These are phyloP conservation scores for Alviniconcha strummeri DNA, from an alignment of 2,888 invertebrate species.

Conservation along the genomic window DNA sequence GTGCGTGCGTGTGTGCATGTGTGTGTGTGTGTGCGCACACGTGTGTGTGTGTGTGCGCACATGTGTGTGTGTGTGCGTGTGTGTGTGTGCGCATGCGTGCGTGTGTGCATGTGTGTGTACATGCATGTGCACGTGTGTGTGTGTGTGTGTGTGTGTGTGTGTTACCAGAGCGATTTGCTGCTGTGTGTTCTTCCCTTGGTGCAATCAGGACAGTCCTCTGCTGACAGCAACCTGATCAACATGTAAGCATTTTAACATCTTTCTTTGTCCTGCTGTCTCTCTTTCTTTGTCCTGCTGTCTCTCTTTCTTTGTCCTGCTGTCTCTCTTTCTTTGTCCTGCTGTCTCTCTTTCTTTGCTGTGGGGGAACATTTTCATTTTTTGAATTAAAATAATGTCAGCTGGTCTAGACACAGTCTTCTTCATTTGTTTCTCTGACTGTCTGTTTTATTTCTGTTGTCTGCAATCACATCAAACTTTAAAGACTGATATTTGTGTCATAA, in stretches of 20 bases:
- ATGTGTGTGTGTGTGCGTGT: not conserved
- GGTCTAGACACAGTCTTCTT: too few species aligned
- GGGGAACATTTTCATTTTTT: too few species aligned
- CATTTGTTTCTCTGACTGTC: too few species aligned
- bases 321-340: not conserved
- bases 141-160: conserved; percentile 16
- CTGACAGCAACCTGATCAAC: conserved; percentile 28
- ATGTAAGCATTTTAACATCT: conserved; percentile 28
- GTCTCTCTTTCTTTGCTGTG: not conserved
- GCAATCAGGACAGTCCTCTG: conserved; percentile 50
- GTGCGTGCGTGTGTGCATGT: conserved; percentile 1
- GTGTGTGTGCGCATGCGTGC: not conserved
- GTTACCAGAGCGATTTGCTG: conserved; percentile 51
- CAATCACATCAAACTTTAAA: too few species aligned
- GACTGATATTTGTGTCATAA: too few species aligned
- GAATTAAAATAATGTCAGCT: too few species aligned
- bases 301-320: not conserved
- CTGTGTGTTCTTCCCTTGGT: conserved; percentile 62
- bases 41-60: conserved; percentile 10
- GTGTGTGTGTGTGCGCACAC: not conserved
- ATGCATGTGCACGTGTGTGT: not conserved
- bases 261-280: not conserved
- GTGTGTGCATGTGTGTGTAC: conserved; percentile 7
- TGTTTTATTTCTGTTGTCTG: too few species aligned
- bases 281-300: not conserved